Evolutionary conservation across 2,888 invertebrate species (phyloP), one percentile per base, ranked within the genome.

Genomic region (Agriotes lineatus): DNA sequence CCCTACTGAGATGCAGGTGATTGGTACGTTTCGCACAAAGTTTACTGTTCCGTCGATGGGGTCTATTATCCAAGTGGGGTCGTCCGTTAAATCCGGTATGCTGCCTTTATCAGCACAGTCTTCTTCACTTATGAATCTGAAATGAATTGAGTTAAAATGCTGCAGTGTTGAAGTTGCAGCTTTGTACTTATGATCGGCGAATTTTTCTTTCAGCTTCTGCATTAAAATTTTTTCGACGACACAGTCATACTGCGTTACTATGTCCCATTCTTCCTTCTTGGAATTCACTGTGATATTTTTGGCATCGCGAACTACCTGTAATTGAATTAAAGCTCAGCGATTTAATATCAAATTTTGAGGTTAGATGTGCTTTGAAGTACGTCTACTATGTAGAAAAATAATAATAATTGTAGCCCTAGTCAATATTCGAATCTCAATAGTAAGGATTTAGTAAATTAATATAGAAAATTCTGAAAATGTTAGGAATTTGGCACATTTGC

Each of bases 31-130:
- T 76, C 89, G 87, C 7, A 95, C 90, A 82, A 94, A 96, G 85
- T 96, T 96, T 42, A 90, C 89, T 0, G 95, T 96, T 12, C 96
- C 95, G 84, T 96, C 95, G 58, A 96, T 92, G 3, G 95, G 95
- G 84, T 96, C 93, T 67, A 94, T 91, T 60, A 94, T 90, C 93
- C 93, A 94, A 0, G 95, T 96, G 12, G 95, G 94, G 14, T 87
- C 88, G 78, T 93, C 88, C 0, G 93, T 93, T 70, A 93, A 84
- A 63, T 87, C 85, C 48, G 88, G 87, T 54, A 86, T 85, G 22
- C 83, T 79, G 22, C 81, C 77, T 35, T 81, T 82, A 30, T 86
- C 79, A 3, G 84, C 80, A 5, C 83, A 79, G 35, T 87, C 85
- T 82, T 96, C 95, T 81, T 96, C 95, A 2, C 91, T 94, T 74